Base-by-base conservation (phyloP, 1,140 invertebrate genomes). In the Mizuhopecten yessoensis region DNA sequence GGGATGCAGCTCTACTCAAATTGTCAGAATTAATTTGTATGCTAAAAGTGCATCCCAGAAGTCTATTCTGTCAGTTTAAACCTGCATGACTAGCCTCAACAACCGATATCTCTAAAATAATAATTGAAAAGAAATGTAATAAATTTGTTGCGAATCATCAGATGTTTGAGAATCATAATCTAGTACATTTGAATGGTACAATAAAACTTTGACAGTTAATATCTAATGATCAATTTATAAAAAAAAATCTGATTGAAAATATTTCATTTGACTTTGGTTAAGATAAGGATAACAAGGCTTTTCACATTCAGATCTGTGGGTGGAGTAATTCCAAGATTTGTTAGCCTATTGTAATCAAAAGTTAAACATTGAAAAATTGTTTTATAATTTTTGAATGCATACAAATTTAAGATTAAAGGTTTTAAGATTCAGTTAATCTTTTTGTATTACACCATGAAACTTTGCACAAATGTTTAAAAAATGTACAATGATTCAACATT, bases 1-100 rank as follows among this genome's bases (percentile, higher is more conserved):
- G 17, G 11, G 29, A 29, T 29, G 29, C 57, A 75, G 57, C 57
- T 75, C n/a, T n/a, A n/a, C n/a, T n/a, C 57, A 29, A 75, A 75
- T 75, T 75, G 57, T 75, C 57, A 75, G 57, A 75, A 75, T 29
- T 75, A n/a, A 29, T 75, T 75, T 75, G 57, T n/a, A n/a, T 75
- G 29, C 23, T 75, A 29, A 75, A 17, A 75, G 57, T 75, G 57
- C 57, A n/a, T 29, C 17, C 3, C 57, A 75, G 23, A 75, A 29
- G n/a, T 75, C n/a, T n/a, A 17, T 45, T 45, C 17, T 29, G 11
- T 75, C 17, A 1, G 57, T n/a, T n/a, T 75, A 75, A 5, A 17
- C 57, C 17, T 75, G 57, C n/a, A 5, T 11, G 57, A 29, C 57
- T 29, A 45, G 17, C 17, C 0, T 45, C 42, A 17, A 13, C 23